These are phyloP conservation scores for Abramis brama DNA, from an alignment of 2,113 vertebrate species.

Conservation along the genomic window DNA sequence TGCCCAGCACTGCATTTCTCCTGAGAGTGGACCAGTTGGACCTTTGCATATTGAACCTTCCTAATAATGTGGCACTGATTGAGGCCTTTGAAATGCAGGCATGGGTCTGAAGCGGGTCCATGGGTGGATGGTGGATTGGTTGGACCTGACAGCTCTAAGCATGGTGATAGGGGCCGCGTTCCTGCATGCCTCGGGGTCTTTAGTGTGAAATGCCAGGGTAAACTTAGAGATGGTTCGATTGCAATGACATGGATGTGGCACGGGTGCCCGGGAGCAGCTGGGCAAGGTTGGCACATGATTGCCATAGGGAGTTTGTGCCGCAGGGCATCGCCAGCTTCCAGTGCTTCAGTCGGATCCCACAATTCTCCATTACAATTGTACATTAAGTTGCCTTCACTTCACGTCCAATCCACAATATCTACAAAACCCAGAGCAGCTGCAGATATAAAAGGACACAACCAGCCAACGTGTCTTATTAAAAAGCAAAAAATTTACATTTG, in stretches of 20 bases:
- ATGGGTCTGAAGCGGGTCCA: conserved; percentile 51
- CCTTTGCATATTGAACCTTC: conserved; percentile 56
- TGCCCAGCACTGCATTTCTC: conserved; percentile 15
- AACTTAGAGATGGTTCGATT: conserved; percentile 45
- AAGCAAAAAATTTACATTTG: neutral
- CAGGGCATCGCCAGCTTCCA: conserved; percentile 54
- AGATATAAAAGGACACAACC: neutral
- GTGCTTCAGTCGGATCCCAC: conserved; percentile 34
- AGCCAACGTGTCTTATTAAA: neutral
- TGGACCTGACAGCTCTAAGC: conserved; percentile 41
- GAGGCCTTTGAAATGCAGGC: conserved; percentile 54
- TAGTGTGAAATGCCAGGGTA: conserved; percentile 58
- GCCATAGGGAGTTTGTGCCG: conserved; percentile 50
- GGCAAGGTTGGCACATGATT: conserved; percentile 53
- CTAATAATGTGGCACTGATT: conserved; percentile 56
- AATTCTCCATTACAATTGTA: conserved; percentile 19
- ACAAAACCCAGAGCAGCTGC: conserved; percentile 11
- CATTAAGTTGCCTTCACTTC: neutral
- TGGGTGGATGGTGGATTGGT: conserved; percentile 37
- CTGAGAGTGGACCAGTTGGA: conserved; percentile 54
- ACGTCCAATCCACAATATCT: neutral
- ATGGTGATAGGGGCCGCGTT: conserved; percentile 31
- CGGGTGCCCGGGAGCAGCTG: conserved; percentile 53
- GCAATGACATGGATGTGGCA: conserved; percentile 39
- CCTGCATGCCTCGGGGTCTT: conserved; percentile 54